phyloP scores from a whole-genome alignment of 2,113 vertebrate species.

The Notechis scutatus region DNA sequence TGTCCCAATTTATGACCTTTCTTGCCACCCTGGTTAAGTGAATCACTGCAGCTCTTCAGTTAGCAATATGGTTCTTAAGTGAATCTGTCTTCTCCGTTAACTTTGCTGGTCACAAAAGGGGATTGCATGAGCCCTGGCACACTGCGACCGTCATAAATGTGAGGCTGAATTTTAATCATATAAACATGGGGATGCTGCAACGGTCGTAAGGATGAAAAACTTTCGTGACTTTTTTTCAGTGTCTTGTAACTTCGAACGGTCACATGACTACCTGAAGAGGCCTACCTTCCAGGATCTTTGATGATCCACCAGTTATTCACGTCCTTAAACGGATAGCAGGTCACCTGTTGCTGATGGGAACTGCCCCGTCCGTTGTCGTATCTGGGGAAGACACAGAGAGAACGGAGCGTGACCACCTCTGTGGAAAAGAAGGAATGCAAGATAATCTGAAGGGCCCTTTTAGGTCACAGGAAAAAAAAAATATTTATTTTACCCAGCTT shows the following conservation, averaged over 20 bases:
- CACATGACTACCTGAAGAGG: background rate
- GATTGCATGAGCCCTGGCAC: too few relatives aligned
- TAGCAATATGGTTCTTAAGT: too few relatives aligned
- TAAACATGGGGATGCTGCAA: too few relatives aligned
- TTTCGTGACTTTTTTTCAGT: background rate
- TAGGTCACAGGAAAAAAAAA: background rate
- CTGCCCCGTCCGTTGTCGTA: conserved; percentile 93
- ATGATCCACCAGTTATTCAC: conserved; percentile 99
- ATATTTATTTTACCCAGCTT: background rate
- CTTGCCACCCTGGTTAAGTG: background rate
- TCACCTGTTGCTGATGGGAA: conserved; percentile 97
- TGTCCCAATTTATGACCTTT: background rate
- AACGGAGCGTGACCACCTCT: rapidly evolving
- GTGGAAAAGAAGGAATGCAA: background rate
- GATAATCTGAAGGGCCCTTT: background rate
- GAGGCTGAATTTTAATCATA: too few relatives aligned
- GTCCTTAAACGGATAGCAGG: conserved; percentile 96
- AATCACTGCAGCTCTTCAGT: too few relatives aligned
- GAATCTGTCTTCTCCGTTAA: too few relatives aligned
- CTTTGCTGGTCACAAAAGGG: too few relatives aligned
- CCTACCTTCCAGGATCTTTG: conserved; percentile 86
- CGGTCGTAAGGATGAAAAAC: too few relatives aligned
- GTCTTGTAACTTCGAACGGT: background rate
- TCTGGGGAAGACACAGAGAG: conserved; percentile 59
- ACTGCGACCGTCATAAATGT: too few relatives aligned